These are phyloP conservation scores for Oreochromis niloticus DNA, from an alignment of 2,113 vertebrate genomes.

Conservation along the genomic window DNA sequence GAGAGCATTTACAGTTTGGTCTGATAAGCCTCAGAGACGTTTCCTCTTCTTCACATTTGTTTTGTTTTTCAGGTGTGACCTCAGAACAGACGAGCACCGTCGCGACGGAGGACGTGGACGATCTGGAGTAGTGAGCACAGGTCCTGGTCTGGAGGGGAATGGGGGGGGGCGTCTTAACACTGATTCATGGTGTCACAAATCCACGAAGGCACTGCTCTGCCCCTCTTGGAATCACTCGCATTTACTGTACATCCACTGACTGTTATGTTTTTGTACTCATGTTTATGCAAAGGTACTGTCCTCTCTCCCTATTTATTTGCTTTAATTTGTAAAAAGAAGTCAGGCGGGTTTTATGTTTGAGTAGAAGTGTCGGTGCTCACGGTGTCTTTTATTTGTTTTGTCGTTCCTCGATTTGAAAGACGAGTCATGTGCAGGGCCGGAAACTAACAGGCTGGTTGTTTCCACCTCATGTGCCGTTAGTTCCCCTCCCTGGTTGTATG, in stretches of 20 bases:
- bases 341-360: neutral
- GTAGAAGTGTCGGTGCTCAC: slow-evolving; percentile 41
- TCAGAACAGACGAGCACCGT: slow-evolving; percentile 73
- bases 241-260: slow-evolving; percentile 54
- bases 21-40: neutral
- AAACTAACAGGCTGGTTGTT: neutral
- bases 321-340: slow-evolving; percentile 28
- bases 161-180: neutral
- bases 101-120: slow-evolving; percentile 63
- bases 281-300: slow-evolving; percentile 58
- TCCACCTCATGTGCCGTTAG: neutral
- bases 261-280: slow-evolving; percentile 59
- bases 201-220: neutral
- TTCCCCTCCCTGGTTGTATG: slow-evolving; percentile 42
- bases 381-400: neutral
- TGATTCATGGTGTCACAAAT: neutral
- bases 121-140: slow-evolving; percentile 54
- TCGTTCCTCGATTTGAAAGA: slow-evolving; percentile 46
- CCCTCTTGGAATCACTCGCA: slow-evolving; percentile 15
- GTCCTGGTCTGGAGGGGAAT: neutral
- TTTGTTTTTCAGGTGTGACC: slow-evolving; percentile 59
- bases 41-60: neutral
- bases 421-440: neutral
- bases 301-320: slow-evolving; percentile 45
- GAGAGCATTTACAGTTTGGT: neutral